Evolutionary conservation across 1,140 invertebrate genomes (phyloP).

Genomic region (Trachymyrmex cornetzi): DNA sequence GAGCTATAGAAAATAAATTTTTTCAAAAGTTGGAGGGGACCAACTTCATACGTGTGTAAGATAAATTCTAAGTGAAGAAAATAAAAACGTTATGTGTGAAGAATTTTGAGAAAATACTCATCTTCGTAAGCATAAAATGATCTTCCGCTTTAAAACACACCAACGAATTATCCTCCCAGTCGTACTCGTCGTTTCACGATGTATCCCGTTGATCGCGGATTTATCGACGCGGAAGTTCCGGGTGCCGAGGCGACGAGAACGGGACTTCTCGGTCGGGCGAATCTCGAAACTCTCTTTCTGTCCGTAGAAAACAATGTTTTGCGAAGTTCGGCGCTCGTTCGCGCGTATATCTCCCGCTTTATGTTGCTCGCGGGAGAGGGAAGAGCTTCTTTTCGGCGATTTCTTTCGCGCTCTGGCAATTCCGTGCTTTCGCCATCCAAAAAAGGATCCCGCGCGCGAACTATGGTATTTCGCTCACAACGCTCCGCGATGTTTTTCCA

Average conservation of each 20-base stretch:
- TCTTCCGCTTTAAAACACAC: not conserved
- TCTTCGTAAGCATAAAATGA: not conserved
- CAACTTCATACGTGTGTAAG: not conserved
- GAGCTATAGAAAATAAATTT: too few relatives aligned
- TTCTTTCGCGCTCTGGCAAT: conserved; percentile 74
- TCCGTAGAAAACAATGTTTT: conserved; percentile 57
- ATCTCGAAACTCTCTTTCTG: conserved; percentile 50
- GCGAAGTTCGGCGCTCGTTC: conserved; percentile 42
- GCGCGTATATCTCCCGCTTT: conserved; percentile 54
- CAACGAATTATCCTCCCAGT: conserved; percentile 43
- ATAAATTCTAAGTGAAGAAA: not conserved
- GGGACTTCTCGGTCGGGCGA: conserved; percentile 52
- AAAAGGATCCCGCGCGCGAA: conserved; percentile 63
- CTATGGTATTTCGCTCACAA: conserved; percentile 65
- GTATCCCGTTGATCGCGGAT: conserved; percentile 65
- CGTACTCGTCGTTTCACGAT: conserved; percentile 43
- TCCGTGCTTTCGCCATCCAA: conserved; percentile 64
- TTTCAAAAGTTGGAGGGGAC: too few relatives aligned
- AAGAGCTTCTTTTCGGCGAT: conserved; percentile 65
- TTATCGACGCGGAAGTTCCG: conserved; percentile 70
- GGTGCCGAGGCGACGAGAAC: conserved; percentile 37
- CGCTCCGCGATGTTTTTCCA: conserved; percentile 70
- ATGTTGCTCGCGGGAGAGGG: conserved; percentile 49
- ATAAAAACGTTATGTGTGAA: not conserved
- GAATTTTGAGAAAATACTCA: not conserved